Conservation (phyloP, 2,888 invertebrate species). For the Calameuta pallipes region DNA sequence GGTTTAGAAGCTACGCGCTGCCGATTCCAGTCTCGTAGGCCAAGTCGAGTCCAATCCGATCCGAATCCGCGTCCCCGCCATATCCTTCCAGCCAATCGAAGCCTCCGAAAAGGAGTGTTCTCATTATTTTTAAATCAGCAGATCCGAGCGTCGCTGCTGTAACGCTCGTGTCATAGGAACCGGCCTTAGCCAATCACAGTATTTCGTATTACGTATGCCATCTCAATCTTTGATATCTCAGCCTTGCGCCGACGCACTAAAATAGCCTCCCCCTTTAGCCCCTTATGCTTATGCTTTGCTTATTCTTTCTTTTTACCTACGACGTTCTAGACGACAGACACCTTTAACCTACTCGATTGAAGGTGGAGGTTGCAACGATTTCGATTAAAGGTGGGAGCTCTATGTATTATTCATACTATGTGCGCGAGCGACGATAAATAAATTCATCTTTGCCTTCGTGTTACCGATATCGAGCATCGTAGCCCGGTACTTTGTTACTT, state of each 20-base stretch:
- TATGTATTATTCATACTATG: constrained; percentile 4
- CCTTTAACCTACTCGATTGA: neutral
- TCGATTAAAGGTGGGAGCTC: neutral
- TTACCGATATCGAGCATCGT: neutral
- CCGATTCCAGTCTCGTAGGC: constrained; percentile 19
- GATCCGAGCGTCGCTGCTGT: neutral
- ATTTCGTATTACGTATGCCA: neutral
- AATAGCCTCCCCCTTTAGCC: neutral
- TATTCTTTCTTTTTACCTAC: neutral
- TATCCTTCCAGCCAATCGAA: constrained; percentile 1
- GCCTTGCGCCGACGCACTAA: neutral
- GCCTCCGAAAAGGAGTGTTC: constrained; percentile 1
- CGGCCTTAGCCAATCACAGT: neutral
- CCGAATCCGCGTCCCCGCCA: neutral
- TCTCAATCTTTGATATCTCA: neutral
- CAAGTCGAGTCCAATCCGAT: neutral
- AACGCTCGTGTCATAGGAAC: neutral
- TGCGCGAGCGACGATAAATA: neutral
- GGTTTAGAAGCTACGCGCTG: constrained; percentile 57
- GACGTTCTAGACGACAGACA: neutral
- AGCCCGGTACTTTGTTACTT: neutral
- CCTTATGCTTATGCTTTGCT: neutral
- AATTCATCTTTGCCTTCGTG: constrained; percentile 2
- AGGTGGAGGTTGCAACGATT: constrained; percentile 2
- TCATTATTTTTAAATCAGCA: neutral